Evolutionary conservation across 1,140 invertebrate species (phyloP).

Genomic region (Lanistes nyassanus): DNA sequence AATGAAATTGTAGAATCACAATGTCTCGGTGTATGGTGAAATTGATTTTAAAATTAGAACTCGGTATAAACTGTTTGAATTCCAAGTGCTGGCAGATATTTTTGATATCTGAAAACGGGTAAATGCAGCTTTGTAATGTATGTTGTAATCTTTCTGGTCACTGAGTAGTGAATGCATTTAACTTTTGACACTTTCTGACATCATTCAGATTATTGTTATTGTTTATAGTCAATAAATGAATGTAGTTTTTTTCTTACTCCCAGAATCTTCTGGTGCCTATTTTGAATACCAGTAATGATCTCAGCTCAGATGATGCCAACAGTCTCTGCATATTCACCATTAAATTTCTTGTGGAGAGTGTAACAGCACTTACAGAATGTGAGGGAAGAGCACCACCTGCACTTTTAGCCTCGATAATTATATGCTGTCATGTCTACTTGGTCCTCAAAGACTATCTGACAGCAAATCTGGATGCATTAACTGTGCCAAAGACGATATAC

Average conservation of each 20-base stretch:
- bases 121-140: no score
- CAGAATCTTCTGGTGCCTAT: no score
- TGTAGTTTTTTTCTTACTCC: background rate
- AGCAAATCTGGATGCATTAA: conserved; percentile 17
- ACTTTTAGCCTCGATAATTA: conserved; percentile 19
- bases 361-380: background rate
- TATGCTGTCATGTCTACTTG: conserved; percentile 20
- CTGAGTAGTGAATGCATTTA: background rate
- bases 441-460: conserved; percentile 16
- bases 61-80: no score
- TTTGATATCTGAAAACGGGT: no score
- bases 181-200: background rate
- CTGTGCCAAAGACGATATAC: conserved; percentile 28
- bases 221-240: background rate
- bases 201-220: background rate
- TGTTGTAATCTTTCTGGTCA: no score
- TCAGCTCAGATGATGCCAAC: background rate
- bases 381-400: background rate
- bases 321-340: background rate
- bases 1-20: no score
- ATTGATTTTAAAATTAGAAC: no score
- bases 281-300: no score
- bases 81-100: no score
- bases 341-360: conserved; percentile 2
- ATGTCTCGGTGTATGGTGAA: no score